Conservation (phyloP, 2,797 vertebrate genomes). For the Clamator glandarius region DNA sequence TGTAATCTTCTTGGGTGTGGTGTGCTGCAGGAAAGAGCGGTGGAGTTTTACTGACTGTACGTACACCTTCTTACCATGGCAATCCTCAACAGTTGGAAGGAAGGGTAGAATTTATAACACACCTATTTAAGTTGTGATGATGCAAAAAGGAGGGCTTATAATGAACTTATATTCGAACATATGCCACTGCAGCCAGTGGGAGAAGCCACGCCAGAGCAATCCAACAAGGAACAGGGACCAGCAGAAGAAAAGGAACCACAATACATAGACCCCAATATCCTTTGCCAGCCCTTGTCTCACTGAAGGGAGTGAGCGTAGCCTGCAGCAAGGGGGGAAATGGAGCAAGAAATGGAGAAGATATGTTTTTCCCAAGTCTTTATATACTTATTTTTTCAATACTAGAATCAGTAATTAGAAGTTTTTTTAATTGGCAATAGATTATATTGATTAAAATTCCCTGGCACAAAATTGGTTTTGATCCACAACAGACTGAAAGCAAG, state of each 20-base stretch:
- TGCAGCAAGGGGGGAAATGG: rapidly evolving
- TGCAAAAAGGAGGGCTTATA: too few relatives aligned
- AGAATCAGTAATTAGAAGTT: neutral
- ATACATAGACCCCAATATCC: too few relatives aligned
- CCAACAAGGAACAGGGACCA: too few relatives aligned
- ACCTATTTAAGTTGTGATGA: too few relatives aligned
- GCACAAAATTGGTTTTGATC: neutral
- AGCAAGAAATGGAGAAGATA: neutral
- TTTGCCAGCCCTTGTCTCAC: too few relatives aligned
- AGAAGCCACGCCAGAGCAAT: too few relatives aligned
- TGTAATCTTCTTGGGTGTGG: neutral
- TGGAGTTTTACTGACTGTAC: neutral
- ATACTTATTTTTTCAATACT: neutral
- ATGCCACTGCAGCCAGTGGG: too few relatives aligned
- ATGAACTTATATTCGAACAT: too few relatives aligned
- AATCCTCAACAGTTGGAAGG: too few relatives aligned
- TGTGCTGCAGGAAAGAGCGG: neutral
- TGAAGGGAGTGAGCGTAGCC: neutral
- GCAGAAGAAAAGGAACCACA: too few relatives aligned
- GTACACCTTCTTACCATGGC: neutral
- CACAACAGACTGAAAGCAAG: neutral
- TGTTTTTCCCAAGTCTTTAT: neutral
- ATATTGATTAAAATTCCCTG: neutral
- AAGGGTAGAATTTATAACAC: too few relatives aligned
- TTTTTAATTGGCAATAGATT: neutral